Percentiles rank a stretch among this genome's conserved stretches.
Evolutionary conservation across 2,888 invertebrate species (phyloP).

Genomic region (Gymnosoma rotundatum): DNA sequence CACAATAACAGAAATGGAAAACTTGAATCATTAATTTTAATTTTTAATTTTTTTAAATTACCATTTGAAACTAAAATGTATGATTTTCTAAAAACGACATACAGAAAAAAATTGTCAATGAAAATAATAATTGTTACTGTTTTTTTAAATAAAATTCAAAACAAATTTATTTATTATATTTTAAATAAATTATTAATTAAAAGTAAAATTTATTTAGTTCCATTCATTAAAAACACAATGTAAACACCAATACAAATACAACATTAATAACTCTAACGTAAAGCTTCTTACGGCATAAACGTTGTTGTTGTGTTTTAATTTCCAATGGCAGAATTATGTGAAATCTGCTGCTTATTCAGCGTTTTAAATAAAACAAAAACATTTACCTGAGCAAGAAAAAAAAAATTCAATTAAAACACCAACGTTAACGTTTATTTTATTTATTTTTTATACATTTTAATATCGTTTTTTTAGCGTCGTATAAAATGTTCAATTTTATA

Average conservation of each 20-base stretch:
- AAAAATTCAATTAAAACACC: constrained; percentile 32
- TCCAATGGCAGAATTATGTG: constrained; percentile 40
- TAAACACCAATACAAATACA: constrained; percentile 6
- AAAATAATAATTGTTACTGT: no score
- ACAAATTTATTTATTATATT: no score
- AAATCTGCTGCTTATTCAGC: constrained; percentile 44
- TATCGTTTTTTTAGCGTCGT: constrained; percentile 66
- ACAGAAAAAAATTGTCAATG: no score
- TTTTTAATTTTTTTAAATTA: no score
- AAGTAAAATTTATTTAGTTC: no score
- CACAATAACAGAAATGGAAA: no score
- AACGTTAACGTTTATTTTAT: constrained; percentile 31
- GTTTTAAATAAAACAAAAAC: constrained; percentile 39
- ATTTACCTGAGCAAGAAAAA: not conserved
- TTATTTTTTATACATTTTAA: constrained; percentile 16
- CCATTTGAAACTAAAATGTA: no score
- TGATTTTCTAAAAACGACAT: no score
- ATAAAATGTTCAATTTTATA: constrained; percentile 79
- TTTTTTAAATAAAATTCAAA: no score
- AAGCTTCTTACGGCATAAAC: constrained; percentile 37
- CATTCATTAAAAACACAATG: not conserved
- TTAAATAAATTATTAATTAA: no score
- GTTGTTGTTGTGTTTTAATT: constrained; percentile 25
- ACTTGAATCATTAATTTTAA: no score
- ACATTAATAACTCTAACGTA: constrained; percentile 15